Conservation (phyloP, 2,113 vertebrate species). For the Genyomyrus donnyi region DNA sequence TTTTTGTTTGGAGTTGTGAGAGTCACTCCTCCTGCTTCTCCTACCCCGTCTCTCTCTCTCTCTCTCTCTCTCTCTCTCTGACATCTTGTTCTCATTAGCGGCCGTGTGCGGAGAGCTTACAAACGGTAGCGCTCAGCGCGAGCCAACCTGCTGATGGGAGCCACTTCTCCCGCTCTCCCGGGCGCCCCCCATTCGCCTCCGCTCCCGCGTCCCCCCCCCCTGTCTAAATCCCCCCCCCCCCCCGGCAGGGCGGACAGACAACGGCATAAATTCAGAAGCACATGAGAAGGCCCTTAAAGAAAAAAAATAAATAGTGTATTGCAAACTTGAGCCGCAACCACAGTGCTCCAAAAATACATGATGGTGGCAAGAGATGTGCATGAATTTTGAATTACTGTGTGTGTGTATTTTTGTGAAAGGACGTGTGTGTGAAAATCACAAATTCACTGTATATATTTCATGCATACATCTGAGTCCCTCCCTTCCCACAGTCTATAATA, state of each 20-base stretch:
- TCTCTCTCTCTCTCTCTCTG: not conserved
- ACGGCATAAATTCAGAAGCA: not conserved
- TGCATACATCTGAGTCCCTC: not conserved
- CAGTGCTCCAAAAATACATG: not conserved
- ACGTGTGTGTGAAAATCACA: not conserved
- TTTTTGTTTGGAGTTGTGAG: not conserved
- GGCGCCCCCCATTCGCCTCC: not conserved
- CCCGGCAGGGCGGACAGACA: not conserved
- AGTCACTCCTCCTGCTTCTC: not conserved
- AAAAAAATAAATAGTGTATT: not conserved
- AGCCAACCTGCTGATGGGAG: not conserved
- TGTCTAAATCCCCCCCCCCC: not conserved
- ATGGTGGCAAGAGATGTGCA: not conserved
- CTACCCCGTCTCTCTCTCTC: not conserved
- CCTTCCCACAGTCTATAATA: not conserved
- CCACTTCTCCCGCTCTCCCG: not conserved
- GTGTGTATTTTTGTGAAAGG: not conserved
- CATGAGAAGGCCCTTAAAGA: not conserved
- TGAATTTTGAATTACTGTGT: not conserved
- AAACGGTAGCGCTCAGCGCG: conserved; percentile 56
- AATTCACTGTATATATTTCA: not conserved
- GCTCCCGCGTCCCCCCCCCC: not conserved
- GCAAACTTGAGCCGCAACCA: not conserved
- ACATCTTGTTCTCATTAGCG: conserved; percentile 69
- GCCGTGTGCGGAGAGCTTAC: conserved; percentile 48